Evolutionary conservation across 1,140 invertebrate genomes (phyloP), one percentile per base, ranked within the genome.

Genomic region (Battus philenor): DNA sequence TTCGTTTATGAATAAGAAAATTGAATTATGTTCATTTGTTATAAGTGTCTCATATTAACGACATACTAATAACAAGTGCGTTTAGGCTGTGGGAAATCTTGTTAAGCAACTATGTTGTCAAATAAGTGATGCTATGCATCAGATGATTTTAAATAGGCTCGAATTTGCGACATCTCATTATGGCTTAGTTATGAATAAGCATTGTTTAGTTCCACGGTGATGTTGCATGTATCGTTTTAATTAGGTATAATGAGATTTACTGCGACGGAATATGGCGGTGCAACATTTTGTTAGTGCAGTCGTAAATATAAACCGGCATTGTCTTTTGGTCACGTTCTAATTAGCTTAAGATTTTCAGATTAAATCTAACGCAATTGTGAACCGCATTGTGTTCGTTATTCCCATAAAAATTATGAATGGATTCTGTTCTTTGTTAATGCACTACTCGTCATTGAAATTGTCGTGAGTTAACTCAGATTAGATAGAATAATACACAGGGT

Each of bases 81-180:
- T 34, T 9, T 15, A 13, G 30, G 6, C 39, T 29, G 32, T 50
- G 47, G 33, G 31, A 49, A 43, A 20, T 29, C 11, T 43, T 7
- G 18, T 43, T 26, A 27, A n/a, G 47, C 11, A 49, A 49, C 32
- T 34, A 13, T 17, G 22, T 17, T 36, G 33, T 26, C 13, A 49
- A 43, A 43, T 33, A 18, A 22, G 31, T 11, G 18, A 8, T 47
- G 46, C 31, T 32, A 47, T 20, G 6, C 17, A 36, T 33, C 18
- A 29, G 44, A 47, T 44, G 38, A 31, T 27, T 33, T 44, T 47
- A 11, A 44, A 30, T 27, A 47, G 32, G 47, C 44, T 33, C 24
- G 26, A 41, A 43, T 50, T 68, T 64, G 48, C 64, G 48, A 54
- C 60, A 68, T 12, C 52, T 60, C 47, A 58, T 60, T 65, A 65